phyloP scores from a whole-genome alignment of 2,888 invertebrate species.

The Hemithea aestivaria region DNA sequence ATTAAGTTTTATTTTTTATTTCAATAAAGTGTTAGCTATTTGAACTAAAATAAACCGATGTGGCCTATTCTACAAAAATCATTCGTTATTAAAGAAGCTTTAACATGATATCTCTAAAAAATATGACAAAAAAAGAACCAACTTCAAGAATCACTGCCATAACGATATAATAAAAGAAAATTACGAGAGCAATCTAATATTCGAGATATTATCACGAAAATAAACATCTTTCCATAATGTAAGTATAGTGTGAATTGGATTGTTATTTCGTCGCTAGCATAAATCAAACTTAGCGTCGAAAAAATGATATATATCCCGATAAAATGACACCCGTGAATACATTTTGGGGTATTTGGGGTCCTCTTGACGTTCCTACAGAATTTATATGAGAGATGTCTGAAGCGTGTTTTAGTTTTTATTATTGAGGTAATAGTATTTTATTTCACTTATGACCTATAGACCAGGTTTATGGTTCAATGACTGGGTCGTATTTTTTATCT shows the following conservation, averaged over 20 bases:
- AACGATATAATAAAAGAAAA: background rate
- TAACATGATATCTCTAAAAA: no score
- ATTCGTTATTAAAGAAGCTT: no score
- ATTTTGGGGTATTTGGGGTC: slow-evolving; percentile 48
- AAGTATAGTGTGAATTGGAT: slow-evolving; percentile 44
- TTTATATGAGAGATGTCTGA: slow-evolving; percentile 23
- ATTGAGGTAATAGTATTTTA: slow-evolving; percentile 1
- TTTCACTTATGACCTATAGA: no score
- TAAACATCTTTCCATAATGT: slow-evolving; percentile 27
- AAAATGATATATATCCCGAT: slow-evolving; percentile 62
- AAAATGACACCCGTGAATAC: slow-evolving; percentile 61
- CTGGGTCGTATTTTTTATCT: no score
- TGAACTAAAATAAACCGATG: no score
- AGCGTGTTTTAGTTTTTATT: slow-evolving; percentile 19
- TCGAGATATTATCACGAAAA: slow-evolving; percentile 17
- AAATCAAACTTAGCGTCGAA: slow-evolving; percentile 60
- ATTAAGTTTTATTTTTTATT: no score
- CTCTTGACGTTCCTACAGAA: slow-evolving; percentile 39
- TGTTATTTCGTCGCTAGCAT: slow-evolving; percentile 50
- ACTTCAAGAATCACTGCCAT: slow-evolving; percentile 1
- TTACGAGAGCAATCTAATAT: background rate
- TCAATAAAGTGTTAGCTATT: no score
- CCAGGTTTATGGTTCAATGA: no score
- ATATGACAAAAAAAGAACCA: slow-evolving; percentile 17
- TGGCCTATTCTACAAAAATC: no score